Percentiles rank a stretch among this genome's conserved stretches.
phyloP scores from a whole-genome alignment of 2,113 vertebrate species.

The Noctilio leporinus region DNA sequence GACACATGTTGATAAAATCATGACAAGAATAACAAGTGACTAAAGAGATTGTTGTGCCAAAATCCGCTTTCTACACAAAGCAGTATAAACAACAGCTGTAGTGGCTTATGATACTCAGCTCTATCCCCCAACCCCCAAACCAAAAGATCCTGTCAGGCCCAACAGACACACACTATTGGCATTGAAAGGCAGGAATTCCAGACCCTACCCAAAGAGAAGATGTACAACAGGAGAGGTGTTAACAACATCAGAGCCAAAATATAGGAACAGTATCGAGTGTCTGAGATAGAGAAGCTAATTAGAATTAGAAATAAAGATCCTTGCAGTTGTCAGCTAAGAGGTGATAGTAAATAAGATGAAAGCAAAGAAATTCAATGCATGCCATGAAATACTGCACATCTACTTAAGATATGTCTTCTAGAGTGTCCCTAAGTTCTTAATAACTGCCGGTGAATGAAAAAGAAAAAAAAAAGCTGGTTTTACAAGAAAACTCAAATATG shows the following conservation, averaged over 20 bases:
- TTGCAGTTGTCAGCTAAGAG: neutral
- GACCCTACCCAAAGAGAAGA: neutral
- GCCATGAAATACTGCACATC: neutral
- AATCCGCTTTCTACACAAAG: neutral
- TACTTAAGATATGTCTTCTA: neutral
- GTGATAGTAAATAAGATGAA: neutral
- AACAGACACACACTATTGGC: neutral
- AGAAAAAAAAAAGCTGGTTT: neutral
- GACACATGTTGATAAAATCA: slow-evolving; percentile 62
- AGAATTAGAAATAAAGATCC: neutral
- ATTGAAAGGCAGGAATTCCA: neutral
- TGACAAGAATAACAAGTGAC: slow-evolving; percentile 62
- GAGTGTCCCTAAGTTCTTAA: neutral
- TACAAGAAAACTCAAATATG: neutral
- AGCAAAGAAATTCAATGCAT: neutral
- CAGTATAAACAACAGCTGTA: slow-evolving; percentile 19
- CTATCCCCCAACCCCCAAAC: neutral
- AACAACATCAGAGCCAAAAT: neutral
- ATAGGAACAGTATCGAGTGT: neutral
- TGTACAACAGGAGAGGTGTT: neutral
- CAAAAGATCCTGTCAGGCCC: neutral
- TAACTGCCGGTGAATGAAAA: neutral
- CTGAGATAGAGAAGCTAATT: neutral
- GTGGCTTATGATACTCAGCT: neutral
- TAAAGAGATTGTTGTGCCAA: slow-evolving; percentile 39